Base-by-base conservation (phyloP, 2,113 vertebrate species). In the Corythornis cristatus region DNA sequence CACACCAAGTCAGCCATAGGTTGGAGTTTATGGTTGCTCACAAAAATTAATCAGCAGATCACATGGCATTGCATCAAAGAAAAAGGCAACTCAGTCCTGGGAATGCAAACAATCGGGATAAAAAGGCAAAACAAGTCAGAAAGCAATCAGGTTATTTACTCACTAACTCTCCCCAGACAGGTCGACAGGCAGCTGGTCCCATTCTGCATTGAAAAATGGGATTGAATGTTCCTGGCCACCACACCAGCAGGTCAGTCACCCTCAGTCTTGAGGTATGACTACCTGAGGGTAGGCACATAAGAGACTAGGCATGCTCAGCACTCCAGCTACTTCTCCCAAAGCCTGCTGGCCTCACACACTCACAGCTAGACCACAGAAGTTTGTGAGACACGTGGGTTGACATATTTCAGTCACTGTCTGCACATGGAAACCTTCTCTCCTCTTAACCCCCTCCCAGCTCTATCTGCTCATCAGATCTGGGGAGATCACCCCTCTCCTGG, bases 1-100 rank as follows among this genome's bases (percentile, higher is more conserved):
- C 75, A 82, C 62, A 93, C n/a, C 57, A 12, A 91, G 83, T 67
- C 95, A 95, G 87, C 93, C 56, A 26, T 28, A 95, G 88, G 83
- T 86, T 88, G 31, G 79, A 85, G 78, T 88, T 91, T 81, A 91
- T 94, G 89, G 93, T 91, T 94, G 90, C 91, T 37, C 42, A 96
- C 96, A 97, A 95, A 97, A 97, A 96, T 95, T 96, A 97, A 96
- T 94, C 95, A 95, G 86, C 83, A 95, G 83, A 94, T 95, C 92
- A 96, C 81, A 74, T 81, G 88, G 72, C 83, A 91, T 93, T 96
- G 90, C 95, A 96, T 94, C 70, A 89, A 91, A 37, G 11, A 37
- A 37, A 96, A 97, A 91, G 90, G 92, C 93, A 96, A 97, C 96
- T 97, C 95, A 96, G 85, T 88, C 88, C 86, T 76, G 93, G 86